These are phyloP conservation scores for Nothobranchius furzeri DNA, from an alignment of 2,113 vertebrate species.

Conservation along the genomic window DNA sequence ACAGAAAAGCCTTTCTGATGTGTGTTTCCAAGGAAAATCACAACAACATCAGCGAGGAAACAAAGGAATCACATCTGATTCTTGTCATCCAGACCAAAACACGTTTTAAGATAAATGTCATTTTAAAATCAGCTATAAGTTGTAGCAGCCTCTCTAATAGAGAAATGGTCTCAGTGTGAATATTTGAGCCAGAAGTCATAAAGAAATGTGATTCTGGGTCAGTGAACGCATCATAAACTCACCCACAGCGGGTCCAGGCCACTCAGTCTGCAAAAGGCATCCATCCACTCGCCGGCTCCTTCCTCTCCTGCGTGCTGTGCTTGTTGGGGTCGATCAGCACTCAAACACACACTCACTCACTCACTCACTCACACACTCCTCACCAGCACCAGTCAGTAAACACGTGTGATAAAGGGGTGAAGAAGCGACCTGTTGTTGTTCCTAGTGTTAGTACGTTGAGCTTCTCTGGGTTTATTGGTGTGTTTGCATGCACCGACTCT, in stretches of 20 bases:
- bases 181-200: not conserved
- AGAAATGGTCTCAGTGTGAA: not conserved
- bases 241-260: constrained; percentile 85
- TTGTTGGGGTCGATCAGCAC: constrained; percentile 49
- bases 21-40: too few species aligned
- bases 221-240: constrained; percentile 65
- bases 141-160: not conserved
- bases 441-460: constrained; percentile 33
- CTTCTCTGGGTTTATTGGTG: constrained; percentile 48
- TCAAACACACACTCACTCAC: not conserved
- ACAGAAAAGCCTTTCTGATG: not conserved
- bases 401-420: constrained; percentile 4
- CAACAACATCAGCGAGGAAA: too few species aligned
- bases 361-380: constrained; percentile 17
- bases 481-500: constrained; percentile 46
- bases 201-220: constrained; percentile 25
- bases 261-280: constrained; percentile 82
- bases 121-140: not conserved
- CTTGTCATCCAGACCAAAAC: not conserved
- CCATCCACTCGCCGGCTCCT: constrained; percentile 77
- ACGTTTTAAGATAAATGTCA: not conserved
- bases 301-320: constrained; percentile 55
- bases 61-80: not conserved
- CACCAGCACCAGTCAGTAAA: constrained; percentile 29
- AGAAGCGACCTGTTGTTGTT: constrained; percentile 9